A percentile compares a stretch with the other conserved stretches of the same genome.
Conservation (phyloP, 1,140 invertebrate genomes). For the Formica selysi region DNA sequence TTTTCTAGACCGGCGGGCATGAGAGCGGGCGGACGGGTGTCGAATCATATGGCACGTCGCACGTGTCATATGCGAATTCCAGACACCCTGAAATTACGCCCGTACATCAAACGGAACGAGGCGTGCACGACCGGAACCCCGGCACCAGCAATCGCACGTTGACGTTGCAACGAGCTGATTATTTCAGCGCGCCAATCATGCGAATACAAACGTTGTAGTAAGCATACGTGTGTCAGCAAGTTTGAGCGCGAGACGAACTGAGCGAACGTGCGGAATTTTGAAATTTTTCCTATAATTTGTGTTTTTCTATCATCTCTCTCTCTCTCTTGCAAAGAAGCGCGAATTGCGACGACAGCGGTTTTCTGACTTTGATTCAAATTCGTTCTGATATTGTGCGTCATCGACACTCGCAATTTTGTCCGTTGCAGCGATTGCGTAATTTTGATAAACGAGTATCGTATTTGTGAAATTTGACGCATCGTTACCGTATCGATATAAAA, state of each 20-base stretch:
- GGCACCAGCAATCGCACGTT: slow-evolving; percentile 61
- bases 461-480: neutral
- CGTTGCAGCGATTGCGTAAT: neutral
- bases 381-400: slow-evolving; percentile 21
- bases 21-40: slow-evolving; percentile 51
- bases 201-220: slow-evolving; percentile 66
- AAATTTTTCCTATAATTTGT: slow-evolving; percentile 59
- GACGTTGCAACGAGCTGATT: slow-evolving; percentile 74
- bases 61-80: slow-evolving; percentile 71
- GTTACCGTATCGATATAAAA: neutral
- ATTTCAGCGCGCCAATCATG: slow-evolving; percentile 66
- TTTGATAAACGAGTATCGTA: neutral
- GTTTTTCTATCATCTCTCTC: slow-evolving; percentile 12
- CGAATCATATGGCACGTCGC: slow-evolving; percentile 63
- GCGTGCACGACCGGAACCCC: slow-evolving; percentile 58
- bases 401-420: neutral
- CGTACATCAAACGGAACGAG: slow-evolving; percentile 70
- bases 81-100: slow-evolving; percentile 69
- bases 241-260: neutral
- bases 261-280: slow-evolving; percentile 56
- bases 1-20: slow-evolving; percentile 59
- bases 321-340: slow-evolving; percentile 16
- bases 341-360: neutral
- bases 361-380: slow-evolving; percentile 13
- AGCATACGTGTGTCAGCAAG: slow-evolving; percentile 48